A percentile compares a stretch with the other conserved stretches of the same genome.
These are phyloP conservation scores for Pachymerium ferrugineum DNA, from an alignment of 2,888 invertebrate species.

Conservation along the genomic window DNA sequence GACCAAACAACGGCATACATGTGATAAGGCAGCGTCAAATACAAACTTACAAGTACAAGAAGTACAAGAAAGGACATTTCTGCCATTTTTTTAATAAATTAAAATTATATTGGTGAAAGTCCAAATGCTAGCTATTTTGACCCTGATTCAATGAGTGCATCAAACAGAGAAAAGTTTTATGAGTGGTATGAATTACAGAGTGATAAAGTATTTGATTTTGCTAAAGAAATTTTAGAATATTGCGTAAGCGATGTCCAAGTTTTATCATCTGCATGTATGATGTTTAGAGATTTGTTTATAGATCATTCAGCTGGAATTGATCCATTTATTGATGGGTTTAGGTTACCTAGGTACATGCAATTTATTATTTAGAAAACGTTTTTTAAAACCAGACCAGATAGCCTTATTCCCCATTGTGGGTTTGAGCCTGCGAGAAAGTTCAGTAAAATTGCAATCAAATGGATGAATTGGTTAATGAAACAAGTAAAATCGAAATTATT, in stretches of 20 bases:
- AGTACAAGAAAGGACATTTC: background rate
- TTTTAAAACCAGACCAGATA: background rate
- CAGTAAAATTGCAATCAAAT: background rate
- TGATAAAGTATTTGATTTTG: background rate
- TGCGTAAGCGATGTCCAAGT: background rate
- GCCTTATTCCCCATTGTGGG: background rate
- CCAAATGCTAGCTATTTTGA: background rate
- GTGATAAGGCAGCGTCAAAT: too few relatives aligned
- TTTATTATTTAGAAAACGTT: background rate
- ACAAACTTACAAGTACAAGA: too few relatives aligned
- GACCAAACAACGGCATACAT: too few relatives aligned
- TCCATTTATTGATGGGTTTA: background rate
- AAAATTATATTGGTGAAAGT: background rate
- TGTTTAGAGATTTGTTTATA: background rate
- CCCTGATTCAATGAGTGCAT: background rate
- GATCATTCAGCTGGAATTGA: background rate
- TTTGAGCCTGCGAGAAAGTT: background rate
- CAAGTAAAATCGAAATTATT: background rate
- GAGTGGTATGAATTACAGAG: background rate
- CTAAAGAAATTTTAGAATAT: background rate
- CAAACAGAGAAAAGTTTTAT: background rate
- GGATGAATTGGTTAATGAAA: background rate
- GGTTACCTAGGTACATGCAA: background rate
- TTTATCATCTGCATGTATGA: background rate
- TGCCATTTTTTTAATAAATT: background rate